These are phyloP conservation scores for Anthoscopus minutus DNA, from an alignment of 2,113 vertebrate genomes.

Conservation along the genomic window DNA sequence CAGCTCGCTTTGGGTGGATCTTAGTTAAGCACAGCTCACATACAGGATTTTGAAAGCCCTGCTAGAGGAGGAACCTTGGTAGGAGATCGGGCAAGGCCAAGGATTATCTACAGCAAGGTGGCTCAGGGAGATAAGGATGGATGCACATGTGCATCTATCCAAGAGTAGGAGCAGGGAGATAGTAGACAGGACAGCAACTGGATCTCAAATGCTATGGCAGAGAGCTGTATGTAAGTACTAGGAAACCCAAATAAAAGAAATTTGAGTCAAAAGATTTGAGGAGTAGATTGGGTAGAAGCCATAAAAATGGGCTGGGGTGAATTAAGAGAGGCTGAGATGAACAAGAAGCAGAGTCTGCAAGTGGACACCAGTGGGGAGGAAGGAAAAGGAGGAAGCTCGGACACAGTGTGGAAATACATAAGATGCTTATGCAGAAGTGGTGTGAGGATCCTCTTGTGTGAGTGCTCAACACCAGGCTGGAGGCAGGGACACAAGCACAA, in stretches of 20 bases:
- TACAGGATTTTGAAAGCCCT: neutral
- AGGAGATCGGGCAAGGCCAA: neutral
- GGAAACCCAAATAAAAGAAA: neutral
- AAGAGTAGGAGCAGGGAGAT: neutral
- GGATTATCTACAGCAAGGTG: neutral
- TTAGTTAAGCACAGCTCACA: neutral
- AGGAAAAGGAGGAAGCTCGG: neutral
- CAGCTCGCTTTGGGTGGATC: neutral
- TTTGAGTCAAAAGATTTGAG: neutral
- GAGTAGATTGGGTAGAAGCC: neutral
- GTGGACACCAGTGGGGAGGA: neutral
- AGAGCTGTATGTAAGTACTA: neutral
- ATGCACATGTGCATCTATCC: rapidly evolving
- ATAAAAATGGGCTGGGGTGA: neutral
- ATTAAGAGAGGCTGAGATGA: neutral
- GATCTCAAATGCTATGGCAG: neutral
- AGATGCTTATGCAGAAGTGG: neutral
- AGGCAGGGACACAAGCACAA: neutral
- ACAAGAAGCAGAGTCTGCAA: neutral
- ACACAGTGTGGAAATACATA: neutral
- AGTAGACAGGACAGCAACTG: neutral
- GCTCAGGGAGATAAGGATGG: neutral
- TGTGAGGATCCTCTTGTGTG: neutral
- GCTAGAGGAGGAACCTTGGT: neutral
- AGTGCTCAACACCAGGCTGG: neutral